Percentiles rank a stretch among this genome's conserved stretches.
Evolutionary conservation across 1,140 invertebrate genomes (phyloP).

Genomic region (Conopomorpha cramerella): DNA sequence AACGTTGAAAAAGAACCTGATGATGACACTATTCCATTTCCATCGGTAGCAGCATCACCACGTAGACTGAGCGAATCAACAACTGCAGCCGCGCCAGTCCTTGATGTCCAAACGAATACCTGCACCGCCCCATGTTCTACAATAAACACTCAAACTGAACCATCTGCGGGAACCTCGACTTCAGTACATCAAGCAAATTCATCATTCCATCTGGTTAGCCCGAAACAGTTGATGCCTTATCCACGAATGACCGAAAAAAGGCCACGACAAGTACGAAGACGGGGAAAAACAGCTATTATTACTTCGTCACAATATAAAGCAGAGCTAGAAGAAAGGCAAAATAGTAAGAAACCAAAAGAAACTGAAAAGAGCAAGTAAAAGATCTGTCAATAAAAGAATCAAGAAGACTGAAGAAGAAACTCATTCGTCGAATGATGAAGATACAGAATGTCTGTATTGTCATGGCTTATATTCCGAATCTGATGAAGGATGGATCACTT

Average conservation of each 20-base stretch:
- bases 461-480: constrained; percentile 8
- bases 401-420: constrained; percentile 7
- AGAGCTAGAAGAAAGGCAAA: constrained; percentile 9
- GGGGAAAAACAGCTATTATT: not conserved
- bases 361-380: no score
- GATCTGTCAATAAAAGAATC: no score
- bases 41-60: constrained; percentile 2
- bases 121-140: constrained; percentile 2
- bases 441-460: constrained; percentile 9
- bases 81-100: not conserved
- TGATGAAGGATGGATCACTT: constrained; percentile 11
- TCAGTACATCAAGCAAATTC: constrained; percentile 3
- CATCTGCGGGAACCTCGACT: constrained; percentile 1
- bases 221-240: constrained; percentile 4
- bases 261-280: constrained; percentile 1
- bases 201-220: constrained; percentile 3
- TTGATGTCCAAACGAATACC: constrained; percentile 1
- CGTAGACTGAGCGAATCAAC: not conserved
- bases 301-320: constrained; percentile 7
- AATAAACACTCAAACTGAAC: constrained; percentile 1
- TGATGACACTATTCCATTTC: not conserved
- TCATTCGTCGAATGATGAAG: constrained; percentile 2
- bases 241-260: constrained; percentile 3
- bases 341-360: constrained; percentile 5
- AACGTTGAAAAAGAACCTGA: constrained; percentile 2